phyloP scores from a whole-genome alignment of 2,113 vertebrate genomes.

The Picathartes gymnocephalus region DNA sequence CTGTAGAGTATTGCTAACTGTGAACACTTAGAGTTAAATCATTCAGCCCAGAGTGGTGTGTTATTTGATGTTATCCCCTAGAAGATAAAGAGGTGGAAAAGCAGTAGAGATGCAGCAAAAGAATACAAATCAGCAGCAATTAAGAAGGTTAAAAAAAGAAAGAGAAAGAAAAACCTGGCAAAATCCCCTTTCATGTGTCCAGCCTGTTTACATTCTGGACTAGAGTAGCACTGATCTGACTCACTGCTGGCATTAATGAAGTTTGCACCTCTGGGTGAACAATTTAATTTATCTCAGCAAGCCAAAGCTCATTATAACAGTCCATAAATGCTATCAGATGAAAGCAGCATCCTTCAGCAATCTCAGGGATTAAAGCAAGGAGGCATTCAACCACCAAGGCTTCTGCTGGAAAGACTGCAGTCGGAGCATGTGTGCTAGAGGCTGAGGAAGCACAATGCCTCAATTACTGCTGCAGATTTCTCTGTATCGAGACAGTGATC shows the following conservation, averaged over 20 bases:
- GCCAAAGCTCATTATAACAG: slow-evolving; percentile 39
- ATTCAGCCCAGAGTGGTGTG: not conserved
- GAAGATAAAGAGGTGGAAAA: not conserved
- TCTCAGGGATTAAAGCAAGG: not conserved
- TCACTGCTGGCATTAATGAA: slow-evolving; percentile 44
- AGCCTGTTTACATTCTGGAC: not conserved
- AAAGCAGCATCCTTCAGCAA: slow-evolving; percentile 56
- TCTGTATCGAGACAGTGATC: rapidly evolving
- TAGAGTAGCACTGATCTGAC: not conserved
- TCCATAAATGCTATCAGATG: slow-evolving; percentile 43
- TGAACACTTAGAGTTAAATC: not conserved
- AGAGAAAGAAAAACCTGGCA: not conserved
- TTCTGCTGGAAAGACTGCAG: slow-evolving; percentile 5
- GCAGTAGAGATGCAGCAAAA: not conserved
- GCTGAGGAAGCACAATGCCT: not conserved
- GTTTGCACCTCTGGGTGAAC: slow-evolving; percentile 49
- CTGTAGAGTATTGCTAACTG: not conserved
- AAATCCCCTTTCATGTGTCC: slow-evolving; percentile 35
- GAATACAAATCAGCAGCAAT: slow-evolving; percentile 37
- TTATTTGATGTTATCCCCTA: not conserved
- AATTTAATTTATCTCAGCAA: slow-evolving; percentile 50
- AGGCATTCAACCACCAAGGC: slow-evolving; percentile 1
- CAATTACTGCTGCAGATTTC: not conserved
- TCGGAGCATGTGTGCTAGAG: not conserved
- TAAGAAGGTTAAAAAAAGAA: slow-evolving; percentile 29